Evolutionary conservation across 2,888 invertebrate genomes (phyloP).

Genomic region (Autographa gamma): DNA sequence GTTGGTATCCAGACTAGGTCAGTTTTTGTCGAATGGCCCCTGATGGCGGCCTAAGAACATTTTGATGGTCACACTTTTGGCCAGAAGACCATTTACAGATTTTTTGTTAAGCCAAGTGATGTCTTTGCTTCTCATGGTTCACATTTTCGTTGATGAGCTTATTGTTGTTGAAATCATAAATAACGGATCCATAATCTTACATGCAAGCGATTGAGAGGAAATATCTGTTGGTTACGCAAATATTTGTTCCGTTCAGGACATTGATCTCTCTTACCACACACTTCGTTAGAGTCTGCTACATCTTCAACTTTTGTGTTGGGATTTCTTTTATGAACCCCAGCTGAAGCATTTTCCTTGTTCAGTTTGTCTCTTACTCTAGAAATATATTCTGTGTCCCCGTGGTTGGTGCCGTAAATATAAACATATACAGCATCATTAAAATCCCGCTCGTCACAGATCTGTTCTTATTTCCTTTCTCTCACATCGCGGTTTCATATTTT

Average conservation of each 20-base stretch:
- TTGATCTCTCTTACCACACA: background rate
- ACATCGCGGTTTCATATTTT: conserved; percentile 35
- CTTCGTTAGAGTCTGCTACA: background rate
- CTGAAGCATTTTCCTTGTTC: background rate
- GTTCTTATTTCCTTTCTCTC: conserved; percentile 53
- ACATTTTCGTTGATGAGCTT: background rate
- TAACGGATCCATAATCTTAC: conserved; percentile 13
- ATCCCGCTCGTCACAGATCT: conserved; percentile 40
- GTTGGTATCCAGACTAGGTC: conserved; percentile 86
- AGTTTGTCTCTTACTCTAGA: too few species aligned
- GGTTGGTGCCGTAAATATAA: conserved; percentile 29
- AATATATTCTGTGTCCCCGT: conserved; percentile 17
- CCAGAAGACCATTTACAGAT: conserved; percentile 22
- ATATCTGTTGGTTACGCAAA: background rate
- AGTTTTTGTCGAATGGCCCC: conserved; percentile 77
- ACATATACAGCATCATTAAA: conserved; percentile 42
- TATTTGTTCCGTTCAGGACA: background rate
- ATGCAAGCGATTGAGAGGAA: conserved; percentile 6
- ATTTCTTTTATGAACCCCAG: background rate
- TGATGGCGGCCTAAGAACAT: conserved; percentile 45
- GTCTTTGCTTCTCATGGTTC: background rate
- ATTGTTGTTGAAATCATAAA: background rate
- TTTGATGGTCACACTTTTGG: conserved; percentile 50
- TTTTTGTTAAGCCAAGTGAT: conserved; percentile 7
- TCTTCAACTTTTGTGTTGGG: background rate